Conservation (phyloP, 2,888 invertebrate genomes). For the Margaritifera margaritifera region DNA sequence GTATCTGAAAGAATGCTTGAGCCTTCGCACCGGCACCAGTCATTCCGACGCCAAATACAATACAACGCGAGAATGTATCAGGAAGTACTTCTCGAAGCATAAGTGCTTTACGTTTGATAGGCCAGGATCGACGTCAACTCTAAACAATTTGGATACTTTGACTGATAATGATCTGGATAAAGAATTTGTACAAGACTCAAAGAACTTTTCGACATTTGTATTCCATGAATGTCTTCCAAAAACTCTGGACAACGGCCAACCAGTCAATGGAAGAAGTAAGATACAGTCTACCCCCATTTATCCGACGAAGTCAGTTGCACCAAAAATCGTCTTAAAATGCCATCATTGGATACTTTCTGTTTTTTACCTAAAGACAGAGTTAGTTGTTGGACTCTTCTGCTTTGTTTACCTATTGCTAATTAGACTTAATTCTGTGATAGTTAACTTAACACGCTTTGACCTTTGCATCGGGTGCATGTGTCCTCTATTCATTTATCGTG, state of each 20-base stretch:
- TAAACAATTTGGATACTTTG: slow-evolving; percentile 1
- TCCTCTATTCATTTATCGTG: too few relatives aligned
- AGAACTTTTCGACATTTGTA: slow-evolving; percentile 1
- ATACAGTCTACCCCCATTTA: not conserved
- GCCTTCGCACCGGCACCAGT: not conserved
- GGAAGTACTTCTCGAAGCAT: slow-evolving; percentile 8
- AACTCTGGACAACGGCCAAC: slow-evolving; percentile 2
- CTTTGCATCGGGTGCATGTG: too few relatives aligned
- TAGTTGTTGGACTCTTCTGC: too few relatives aligned
- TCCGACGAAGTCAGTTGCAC: not conserved
- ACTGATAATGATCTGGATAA: slow-evolving; percentile 4
- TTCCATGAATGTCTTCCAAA: not conserved
- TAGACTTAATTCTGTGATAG: too few relatives aligned
- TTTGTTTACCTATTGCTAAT: too few relatives aligned
- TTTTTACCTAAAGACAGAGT: too few relatives aligned
- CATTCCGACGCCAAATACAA: slow-evolving; percentile 7
- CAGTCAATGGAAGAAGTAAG: slow-evolving; percentile 12
- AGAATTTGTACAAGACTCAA: slow-evolving; percentile 10
- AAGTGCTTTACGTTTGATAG: slow-evolving; percentile 14
- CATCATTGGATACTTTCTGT: too few relatives aligned
- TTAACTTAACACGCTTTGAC: too few relatives aligned
- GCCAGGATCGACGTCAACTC: not conserved
- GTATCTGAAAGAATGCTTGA: slow-evolving; percentile 12
- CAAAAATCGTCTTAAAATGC: too few relatives aligned
- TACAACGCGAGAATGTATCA: slow-evolving; percentile 4